A percentile compares a stretch with the other conserved stretches of the same genome.
Evolutionary conservation across 92 coral and sea anemone genomes (phyloP).

Genomic region (Phymanthus crucifer): DNA sequence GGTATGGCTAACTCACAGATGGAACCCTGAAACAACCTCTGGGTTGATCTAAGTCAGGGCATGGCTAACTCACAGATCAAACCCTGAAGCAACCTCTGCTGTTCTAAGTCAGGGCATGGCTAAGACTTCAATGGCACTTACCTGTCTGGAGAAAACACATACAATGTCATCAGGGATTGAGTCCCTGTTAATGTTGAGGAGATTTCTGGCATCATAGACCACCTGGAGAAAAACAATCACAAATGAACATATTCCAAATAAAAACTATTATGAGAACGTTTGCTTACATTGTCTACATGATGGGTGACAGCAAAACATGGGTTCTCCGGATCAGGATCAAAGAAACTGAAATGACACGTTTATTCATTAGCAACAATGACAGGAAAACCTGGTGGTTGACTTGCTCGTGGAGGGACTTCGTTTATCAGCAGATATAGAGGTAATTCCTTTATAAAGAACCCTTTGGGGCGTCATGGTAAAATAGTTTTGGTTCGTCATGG

Average conservation of each 20-base stretch:
- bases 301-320: slow-evolving; percentile 83
- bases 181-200: slow-evolving; percentile 75
- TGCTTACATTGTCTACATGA: slow-evolving; percentile 73
- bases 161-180: slow-evolving; percentile 86
- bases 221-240: slow-evolving; percentile 46
- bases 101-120: too few relatives aligned
- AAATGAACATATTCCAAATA: not conserved
- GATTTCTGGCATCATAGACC: slow-evolving; percentile 75
- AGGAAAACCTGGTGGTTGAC: not conserved
- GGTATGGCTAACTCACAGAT: too few relatives aligned
- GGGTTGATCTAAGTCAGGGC: too few relatives aligned
- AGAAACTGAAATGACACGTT: slow-evolving; percentile 55
- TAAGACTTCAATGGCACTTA: slow-evolving; percentile 16
- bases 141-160: slow-evolving; percentile 91
- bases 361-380: not conserved
- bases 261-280: not conserved
- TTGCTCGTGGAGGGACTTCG: not conserved
- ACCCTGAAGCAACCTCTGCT: too few relatives aligned
- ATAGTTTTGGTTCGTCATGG: too few relatives aligned
- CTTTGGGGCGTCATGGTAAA: too few relatives aligned
- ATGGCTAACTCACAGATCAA: too few relatives aligned
- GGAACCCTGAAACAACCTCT: too few relatives aligned
- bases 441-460: too few relatives aligned
- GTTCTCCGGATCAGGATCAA: slow-evolving; percentile 70
- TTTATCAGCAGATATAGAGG: too few relatives aligned